Base-by-base conservation (phyloP, 37 sponge, comb jelly and placozoan genomes). In the Ephydatia muelleri region DNA sequence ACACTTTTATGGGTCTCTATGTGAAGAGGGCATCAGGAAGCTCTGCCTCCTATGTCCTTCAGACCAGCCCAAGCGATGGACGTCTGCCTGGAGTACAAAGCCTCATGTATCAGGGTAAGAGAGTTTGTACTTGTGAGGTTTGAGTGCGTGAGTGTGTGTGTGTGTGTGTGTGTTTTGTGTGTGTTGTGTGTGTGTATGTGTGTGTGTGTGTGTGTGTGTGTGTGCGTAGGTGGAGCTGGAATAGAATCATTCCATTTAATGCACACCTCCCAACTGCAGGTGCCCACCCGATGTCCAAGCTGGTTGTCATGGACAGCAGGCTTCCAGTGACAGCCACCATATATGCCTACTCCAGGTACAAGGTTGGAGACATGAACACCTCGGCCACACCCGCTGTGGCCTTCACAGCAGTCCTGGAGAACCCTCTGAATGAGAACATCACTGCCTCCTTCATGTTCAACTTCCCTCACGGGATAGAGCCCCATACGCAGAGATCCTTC, bases 371-470 rank as follows among this genome's bases (percentile, higher is more conserved):
- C 80, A 79, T 79, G 80, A 79, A 79, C 80, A 79, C 67, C 33
- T 79, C 80, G 19, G 80, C 80, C 34, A 79, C 80, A 26, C 80
- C 80, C 30, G 68, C 80, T 13, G 80, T 79, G 2, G 80, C 80
- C 67, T 79, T 79, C 67, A 79, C 80, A 29, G 80, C 80, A 31
- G 37, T 65, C n/a, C 28, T 79, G 30, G 31, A 2, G 22, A 79
- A 79, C 36, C 31, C 80, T 33, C 65, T 65, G 33, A 23, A n/a
- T 22, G 67, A 79, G 34, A 31, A 21, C 22, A 35, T 79, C 34
- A 79, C 57, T 4, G 37, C 80, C 22, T 79, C 80, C 31, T 32
- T 79, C 80, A 49, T 79, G 67, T 33, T 79, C 80, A 79, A 79
- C 67, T 67, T 79, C 19, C 80, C 80, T 3, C 31, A 66, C 27